Conservation (phyloP, 2,113 vertebrate species). For the Paratilapia polleni region DNA sequence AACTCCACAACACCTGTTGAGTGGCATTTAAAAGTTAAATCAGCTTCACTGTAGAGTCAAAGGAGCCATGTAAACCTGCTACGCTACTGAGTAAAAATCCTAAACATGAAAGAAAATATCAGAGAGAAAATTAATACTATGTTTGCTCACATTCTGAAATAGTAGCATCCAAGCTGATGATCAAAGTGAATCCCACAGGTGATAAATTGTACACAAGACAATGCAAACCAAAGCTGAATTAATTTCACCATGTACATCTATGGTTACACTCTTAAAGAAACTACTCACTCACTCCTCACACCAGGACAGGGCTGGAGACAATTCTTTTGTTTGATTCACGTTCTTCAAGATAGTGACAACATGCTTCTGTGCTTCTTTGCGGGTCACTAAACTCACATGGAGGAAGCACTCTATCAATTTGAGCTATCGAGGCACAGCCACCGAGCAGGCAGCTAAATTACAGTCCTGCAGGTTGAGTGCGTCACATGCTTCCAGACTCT, state of each 20-base stretch:
- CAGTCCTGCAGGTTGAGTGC: slow-evolving; percentile 59
- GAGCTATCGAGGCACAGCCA: slow-evolving; percentile 58
- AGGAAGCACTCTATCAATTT: slow-evolving; percentile 60
- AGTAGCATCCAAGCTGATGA: no score
- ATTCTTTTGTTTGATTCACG: not conserved
- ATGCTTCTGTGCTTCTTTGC: slow-evolving; percentile 10
- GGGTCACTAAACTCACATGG: slow-evolving; percentile 40
- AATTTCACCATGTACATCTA: not conserved
- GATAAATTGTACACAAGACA: not conserved
- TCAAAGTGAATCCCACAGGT: not conserved
- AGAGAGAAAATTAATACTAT: no score
- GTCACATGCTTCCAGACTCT: slow-evolving; percentile 41
- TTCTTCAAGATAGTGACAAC: slow-evolving; percentile 25
- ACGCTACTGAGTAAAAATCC: no score
- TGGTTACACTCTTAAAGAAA: not conserved
- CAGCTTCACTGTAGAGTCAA: no score
- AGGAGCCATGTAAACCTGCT: no score
- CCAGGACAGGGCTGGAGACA: not conserved
- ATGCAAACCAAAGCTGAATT: not conserved
- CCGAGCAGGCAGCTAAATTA: slow-evolving; percentile 55
- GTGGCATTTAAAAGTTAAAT: no score
- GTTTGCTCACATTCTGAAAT: no score
- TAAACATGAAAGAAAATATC: no score
- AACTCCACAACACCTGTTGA: no score
- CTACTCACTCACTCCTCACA: not conserved